Evolutionary conservation across 2,113 vertebrate species (phyloP).

Genomic region (Lampris megalopsis): DNA sequence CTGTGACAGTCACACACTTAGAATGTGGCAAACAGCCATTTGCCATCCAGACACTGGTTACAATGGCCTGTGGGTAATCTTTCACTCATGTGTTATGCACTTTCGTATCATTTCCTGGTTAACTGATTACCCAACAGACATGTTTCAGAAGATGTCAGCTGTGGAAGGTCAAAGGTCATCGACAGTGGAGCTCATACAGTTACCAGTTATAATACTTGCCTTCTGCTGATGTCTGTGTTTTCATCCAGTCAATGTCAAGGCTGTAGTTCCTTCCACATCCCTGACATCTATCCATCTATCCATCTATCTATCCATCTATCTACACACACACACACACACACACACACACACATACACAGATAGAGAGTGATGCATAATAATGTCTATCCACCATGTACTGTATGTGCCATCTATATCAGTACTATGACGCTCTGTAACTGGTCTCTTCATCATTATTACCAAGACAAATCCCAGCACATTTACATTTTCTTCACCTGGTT

Average conservation of each 20-base stretch:
- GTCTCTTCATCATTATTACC: background rate
- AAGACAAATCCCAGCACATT: background rate
- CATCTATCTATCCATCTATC: too few relatives aligned
- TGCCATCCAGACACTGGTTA: conserved; percentile 85
- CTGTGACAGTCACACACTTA: conserved; percentile 79
- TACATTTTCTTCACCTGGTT: background rate
- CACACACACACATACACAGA: too few relatives aligned
- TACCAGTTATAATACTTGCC: background rate
- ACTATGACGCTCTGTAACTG: too few relatives aligned
- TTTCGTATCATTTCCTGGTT: background rate
- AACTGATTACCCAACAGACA: conserved; percentile 75
- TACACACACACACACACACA: too few relatives aligned
- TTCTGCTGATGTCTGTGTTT: conserved; percentile 8
- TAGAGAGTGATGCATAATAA: too few relatives aligned
- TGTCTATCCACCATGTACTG: too few relatives aligned
- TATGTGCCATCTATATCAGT: too few relatives aligned
- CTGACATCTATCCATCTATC: too few relatives aligned
- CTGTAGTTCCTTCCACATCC: background rate
- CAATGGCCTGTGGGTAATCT: conserved; percentile 86
- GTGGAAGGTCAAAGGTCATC: conserved; percentile 85
- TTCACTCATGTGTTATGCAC: background rate
- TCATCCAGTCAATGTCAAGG: background rate
- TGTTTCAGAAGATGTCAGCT: conserved; percentile 90
- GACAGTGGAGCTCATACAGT: conserved; percentile 83
- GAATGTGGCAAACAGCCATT: conserved; percentile 80